Percentiles rank a stretch among this genome's conserved stretches.
Conservation (phyloP, 2,113 vertebrate species). For the Sceloporus tristichus region DNA sequence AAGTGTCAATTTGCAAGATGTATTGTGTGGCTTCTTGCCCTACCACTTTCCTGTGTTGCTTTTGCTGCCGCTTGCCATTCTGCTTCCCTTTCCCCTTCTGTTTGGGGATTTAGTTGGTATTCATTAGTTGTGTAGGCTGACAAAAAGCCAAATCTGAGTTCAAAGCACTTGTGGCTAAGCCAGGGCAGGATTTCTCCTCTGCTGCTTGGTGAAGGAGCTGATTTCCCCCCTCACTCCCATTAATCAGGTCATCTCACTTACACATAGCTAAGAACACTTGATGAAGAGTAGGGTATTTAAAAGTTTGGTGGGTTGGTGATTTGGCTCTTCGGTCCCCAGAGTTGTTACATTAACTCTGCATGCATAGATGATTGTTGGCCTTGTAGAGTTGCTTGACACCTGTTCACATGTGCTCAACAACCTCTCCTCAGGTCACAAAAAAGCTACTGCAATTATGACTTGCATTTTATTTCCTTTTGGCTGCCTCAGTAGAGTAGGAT, state of each 20-base stretch:
- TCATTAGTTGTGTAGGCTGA: not conserved
- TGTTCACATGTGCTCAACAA: not conserved
- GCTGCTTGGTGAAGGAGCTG: not conserved
- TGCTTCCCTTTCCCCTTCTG: not conserved
- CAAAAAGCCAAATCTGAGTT: not conserved
- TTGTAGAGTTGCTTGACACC: not conserved
- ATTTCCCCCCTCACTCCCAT: not conserved
- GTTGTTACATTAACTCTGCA: not conserved
- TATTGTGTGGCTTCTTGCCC: not conserved
- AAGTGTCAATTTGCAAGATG: not conserved
- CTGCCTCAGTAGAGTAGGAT: conserved; percentile 14
- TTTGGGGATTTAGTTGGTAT: not conserved
- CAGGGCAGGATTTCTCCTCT: not conserved
- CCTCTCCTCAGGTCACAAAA: not conserved
- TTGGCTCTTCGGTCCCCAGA: not conserved
- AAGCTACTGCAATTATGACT: conserved; percentile 4
- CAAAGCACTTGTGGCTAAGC: not conserved
- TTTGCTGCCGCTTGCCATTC: not conserved
- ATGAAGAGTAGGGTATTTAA: not conserved
- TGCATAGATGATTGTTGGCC: not conserved
- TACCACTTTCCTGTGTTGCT: not conserved
- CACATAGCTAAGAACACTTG: not conserved
- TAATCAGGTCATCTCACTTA: too few species aligned
- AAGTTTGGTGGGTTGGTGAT: not conserved
- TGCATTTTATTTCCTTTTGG: conserved; percentile 16